Evolutionary conservation across 2,113 vertebrate species (phyloP).

Genomic region (Pelmatolapia mariae): DNA sequence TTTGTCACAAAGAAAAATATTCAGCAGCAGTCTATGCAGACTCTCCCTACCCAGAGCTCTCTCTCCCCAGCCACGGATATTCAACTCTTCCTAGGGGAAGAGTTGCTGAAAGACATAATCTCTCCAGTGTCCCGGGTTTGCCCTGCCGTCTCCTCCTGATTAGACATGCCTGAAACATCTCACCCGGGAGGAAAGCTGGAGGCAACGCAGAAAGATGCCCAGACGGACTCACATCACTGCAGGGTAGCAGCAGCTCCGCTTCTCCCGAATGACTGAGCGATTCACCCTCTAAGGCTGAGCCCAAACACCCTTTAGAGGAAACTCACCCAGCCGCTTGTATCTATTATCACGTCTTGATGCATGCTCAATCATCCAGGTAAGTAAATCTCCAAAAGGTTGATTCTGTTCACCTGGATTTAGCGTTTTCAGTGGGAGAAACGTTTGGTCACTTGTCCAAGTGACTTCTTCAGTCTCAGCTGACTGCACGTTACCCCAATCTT

Average conservation of each 20-base stretch:
- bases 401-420: rapidly evolving
- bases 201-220: neutral
- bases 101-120: neutral
- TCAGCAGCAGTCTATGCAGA: neutral
- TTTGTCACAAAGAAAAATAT: neutral
- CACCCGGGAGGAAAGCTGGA: neutral
- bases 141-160: neutral
- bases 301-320: neutral
- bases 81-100: neutral
- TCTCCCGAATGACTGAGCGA: neutral
- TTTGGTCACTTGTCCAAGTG: rapidly evolving
- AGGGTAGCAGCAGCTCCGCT: neutral
- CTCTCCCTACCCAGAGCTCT: neutral
- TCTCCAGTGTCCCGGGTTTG: neutral
- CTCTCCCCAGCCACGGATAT: neutral
- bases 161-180: neutral
- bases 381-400: neutral
- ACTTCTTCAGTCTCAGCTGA: neutral
- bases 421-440: neutral
- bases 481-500: rapidly evolving
- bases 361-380: neutral
- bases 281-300: neutral
- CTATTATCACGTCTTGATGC: rapidly evolving
- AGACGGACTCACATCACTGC: neutral
- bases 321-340: neutral